These are phyloP conservation scores for Salvator merianae DNA, from an alignment of 2,113 vertebrate genomes.

Conservation along the genomic window DNA sequence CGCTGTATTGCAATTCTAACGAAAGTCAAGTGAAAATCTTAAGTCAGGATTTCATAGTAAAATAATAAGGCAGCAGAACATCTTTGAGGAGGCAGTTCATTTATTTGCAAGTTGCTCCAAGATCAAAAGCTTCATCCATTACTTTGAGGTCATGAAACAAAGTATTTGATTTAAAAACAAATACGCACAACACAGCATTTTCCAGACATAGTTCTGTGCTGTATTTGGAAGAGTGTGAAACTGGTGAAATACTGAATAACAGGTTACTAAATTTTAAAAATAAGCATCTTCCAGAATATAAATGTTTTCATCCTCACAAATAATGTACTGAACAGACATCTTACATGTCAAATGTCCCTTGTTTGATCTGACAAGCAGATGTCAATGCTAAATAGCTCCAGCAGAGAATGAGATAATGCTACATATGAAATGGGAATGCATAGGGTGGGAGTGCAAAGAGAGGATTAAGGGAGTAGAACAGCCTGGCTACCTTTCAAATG, in stretches of 20 bases:
- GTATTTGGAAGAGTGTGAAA: slow-evolving; percentile 1
- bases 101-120: neutral
- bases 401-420: neutral
- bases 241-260: neutral
- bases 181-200: neutral
- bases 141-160: neutral
- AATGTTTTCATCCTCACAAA: neutral
- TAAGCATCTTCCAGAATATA: neutral
- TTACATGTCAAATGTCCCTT: neutral
- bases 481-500: neutral
- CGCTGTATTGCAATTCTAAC: slow-evolving; percentile 17
- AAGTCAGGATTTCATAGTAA: neutral
- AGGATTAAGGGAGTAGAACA: neutral
- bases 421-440: neutral
- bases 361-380: neutral
- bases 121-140: slow-evolving; percentile 27
- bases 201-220: neutral
- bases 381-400: neutral
- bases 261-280: neutral
- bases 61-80: no score
- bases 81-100: neutral
- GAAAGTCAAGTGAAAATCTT: neutral
- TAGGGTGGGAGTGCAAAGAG: neutral
- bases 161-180: neutral
- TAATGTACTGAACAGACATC: neutral